These are phyloP conservation scores for Halesus radiatus DNA, from an alignment of 1,140 invertebrate genomes.

Conservation along the genomic window DNA sequence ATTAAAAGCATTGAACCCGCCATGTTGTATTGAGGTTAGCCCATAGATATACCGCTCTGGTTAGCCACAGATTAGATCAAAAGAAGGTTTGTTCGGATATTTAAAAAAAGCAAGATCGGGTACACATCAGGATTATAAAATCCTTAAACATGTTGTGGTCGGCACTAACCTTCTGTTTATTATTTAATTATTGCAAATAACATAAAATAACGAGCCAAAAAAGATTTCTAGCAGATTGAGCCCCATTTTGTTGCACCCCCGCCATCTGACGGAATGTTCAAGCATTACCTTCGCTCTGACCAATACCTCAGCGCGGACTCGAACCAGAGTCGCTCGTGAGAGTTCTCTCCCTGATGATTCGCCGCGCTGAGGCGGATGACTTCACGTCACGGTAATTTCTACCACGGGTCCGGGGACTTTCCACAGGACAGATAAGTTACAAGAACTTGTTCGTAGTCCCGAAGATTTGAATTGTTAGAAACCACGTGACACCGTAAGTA, in stretches of 20 bases:
- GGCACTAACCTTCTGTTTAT: too few species aligned
- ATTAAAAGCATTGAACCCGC: too few species aligned
- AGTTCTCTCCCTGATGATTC: slow-evolving; percentile 44
- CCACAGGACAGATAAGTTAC: slow-evolving; percentile 49
- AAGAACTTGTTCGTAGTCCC: slow-evolving; percentile 50
- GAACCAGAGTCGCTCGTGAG: slow-evolving; percentile 34
- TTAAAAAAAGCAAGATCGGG: too few species aligned
- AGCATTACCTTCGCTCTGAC: slow-evolving; percentile 56
- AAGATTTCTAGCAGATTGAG: slow-evolving; percentile 53
- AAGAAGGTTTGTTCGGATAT: too few species aligned
- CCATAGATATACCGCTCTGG: too few species aligned
- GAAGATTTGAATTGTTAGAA: slow-evolving; percentile 55
- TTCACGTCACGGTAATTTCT: slow-evolving; percentile 54
- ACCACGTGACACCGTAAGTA: not conserved
- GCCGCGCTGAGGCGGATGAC: slow-evolving; percentile 40
- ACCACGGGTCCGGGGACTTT: slow-evolving; percentile 58
- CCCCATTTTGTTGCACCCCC: slow-evolving; percentile 54
- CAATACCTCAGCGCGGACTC: slow-evolving; percentile 37
- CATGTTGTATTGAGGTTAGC: too few species aligned
- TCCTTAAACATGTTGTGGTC: too few species aligned
- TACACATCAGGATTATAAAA: too few species aligned
- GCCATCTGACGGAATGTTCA: slow-evolving; percentile 20
- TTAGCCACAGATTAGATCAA: too few species aligned
- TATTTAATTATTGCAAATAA: not conserved
- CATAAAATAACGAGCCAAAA: slow-evolving; percentile 3